Evolutionary conservation across 1,140 invertebrate genomes (phyloP), one percentile per base, ranked within the genome.

Genomic region (Philopotamus ludificatus): DNA sequence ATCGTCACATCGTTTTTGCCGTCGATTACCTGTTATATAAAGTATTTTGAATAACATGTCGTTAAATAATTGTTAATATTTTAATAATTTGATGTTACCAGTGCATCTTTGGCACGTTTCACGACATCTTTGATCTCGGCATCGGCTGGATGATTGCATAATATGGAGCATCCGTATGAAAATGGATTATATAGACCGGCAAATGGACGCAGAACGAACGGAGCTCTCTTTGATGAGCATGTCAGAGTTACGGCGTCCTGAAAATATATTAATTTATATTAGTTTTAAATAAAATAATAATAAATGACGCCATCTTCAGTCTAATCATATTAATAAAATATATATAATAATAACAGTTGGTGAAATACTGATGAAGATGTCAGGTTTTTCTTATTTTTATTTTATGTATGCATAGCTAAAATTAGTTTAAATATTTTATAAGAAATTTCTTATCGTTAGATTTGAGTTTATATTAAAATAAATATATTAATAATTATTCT

Each of bases 71-170:
- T n/a, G n/a, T n/a, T n/a, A n/a, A n/a, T n/a, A n/a, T n/a, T n/a
- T n/a, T n/a, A n/a, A n/a, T n/a, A n/a, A n/a, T n/a, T n/a, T n/a
- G n/a, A n/a, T n/a, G n/a, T 78, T 79, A 88, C 87, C 85, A 88
- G 86, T 61, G 84, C 79, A 69, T 89, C 87, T 73, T 89, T 91
- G 8, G 85, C 86, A 68, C 85, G 81, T 70, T 84, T 85, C 0
- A 91, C 84, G 21, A 88, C 83, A 73, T 90, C 84, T 76, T 87
- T 90, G 0, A 87, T 85, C 65, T 88, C 87, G 16, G 80, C 83
- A 60, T 90, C 89, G 10, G 87, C 85, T 1, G 90, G 90, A 77
- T 92, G 90, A 72, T 92, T 92, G 78, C 90, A 92, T 1, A 92
- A 78, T 3, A 92, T 83, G 0, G 90, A 92, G 73, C 90, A 93